These are phyloP conservation scores for Anarrhichthys ocellatus DNA, from an alignment of 2,113 vertebrate species.

Conservation along the genomic window DNA sequence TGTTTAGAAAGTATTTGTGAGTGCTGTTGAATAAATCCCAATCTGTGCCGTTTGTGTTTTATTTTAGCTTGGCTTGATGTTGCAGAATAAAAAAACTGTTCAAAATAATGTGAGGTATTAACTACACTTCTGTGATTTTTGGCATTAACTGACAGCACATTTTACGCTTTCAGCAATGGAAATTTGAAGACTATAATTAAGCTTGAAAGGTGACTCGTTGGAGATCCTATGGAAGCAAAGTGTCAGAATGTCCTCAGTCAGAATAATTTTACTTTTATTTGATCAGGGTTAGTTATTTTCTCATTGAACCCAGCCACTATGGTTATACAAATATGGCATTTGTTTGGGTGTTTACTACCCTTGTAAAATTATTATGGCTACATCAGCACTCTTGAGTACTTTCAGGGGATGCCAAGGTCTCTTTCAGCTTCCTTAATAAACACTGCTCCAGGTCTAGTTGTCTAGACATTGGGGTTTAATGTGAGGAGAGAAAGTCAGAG, in stretches of 20 bases:
- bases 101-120: constrained; percentile 46
- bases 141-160: constrained; percentile 36
- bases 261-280: constrained; percentile 59
- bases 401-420: constrained; percentile 53
- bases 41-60: constrained; percentile 28
- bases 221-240: constrained; percentile 30
- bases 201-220: constrained; percentile 22
- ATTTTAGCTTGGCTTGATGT: constrained; percentile 49
- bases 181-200: constrained; percentile 45
- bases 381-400: constrained; percentile 40
- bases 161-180: constrained; percentile 48
- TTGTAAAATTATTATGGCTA: constrained; percentile 62
- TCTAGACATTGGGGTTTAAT: constrained; percentile 59
- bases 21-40: constrained; percentile 47
- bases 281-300: constrained; percentile 46
- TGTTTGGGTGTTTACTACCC: constrained; percentile 59
- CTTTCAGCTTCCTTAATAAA: constrained; percentile 58
- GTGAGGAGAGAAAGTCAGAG: constrained; percentile 43
- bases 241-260: constrained; percentile 43
- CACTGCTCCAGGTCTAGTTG: constrained; percentile 38
- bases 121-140: constrained; percentile 55
- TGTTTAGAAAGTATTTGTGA: constrained; percentile 33
- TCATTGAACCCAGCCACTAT: constrained; percentile 44
- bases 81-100: constrained; percentile 37
- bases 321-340: constrained; percentile 48